Percentiles rank a stretch among this genome's conserved stretches.
Evolutionary conservation across 2,888 invertebrate genomes (phyloP).

Genomic region (Ormia ochracea): DNA sequence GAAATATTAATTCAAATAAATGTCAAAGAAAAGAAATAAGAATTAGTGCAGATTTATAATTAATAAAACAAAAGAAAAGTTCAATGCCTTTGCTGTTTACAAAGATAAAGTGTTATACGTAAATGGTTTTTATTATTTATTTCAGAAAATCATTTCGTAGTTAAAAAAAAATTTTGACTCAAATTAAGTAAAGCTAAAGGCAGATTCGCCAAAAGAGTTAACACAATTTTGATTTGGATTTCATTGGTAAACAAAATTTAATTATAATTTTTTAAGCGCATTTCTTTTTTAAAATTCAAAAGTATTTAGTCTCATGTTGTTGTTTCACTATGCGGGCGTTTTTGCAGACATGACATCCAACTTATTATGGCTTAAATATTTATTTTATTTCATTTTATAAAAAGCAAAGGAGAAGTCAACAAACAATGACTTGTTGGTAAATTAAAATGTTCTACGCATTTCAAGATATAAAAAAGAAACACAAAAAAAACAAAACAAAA

Average conservation of each 20-base stretch:
- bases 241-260: neutral
- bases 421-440: slow-evolving; percentile 29
- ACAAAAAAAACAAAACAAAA: neutral
- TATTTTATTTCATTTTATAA: slow-evolving; percentile 10
- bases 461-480: too few relatives aligned
- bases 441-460: slow-evolving; percentile 58
- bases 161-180: neutral
- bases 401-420: neutral
- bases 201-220: neutral
- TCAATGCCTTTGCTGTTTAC: slow-evolving; percentile 25
- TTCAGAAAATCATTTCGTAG: neutral
- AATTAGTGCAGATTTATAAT: slow-evolving; percentile 27
- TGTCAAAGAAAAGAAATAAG: too few relatives aligned
- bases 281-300: neutral
- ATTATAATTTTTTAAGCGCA: neutral
- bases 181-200: neutral
- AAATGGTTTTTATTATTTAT: neutral
- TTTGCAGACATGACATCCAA: slow-evolving; percentile 25
- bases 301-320: neutral
- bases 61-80: slow-evolving; percentile 7
- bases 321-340: slow-evolving; percentile 43
- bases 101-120: neutral
- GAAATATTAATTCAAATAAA: too few relatives aligned
- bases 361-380: slow-evolving; percentile 16
- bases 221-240: neutral